Evolutionary conservation across 2,797 vertebrate genomes (phyloP), one percentile per base, ranked within the genome.

Genomic region (Catamblyrhynchus diadema): DNA sequence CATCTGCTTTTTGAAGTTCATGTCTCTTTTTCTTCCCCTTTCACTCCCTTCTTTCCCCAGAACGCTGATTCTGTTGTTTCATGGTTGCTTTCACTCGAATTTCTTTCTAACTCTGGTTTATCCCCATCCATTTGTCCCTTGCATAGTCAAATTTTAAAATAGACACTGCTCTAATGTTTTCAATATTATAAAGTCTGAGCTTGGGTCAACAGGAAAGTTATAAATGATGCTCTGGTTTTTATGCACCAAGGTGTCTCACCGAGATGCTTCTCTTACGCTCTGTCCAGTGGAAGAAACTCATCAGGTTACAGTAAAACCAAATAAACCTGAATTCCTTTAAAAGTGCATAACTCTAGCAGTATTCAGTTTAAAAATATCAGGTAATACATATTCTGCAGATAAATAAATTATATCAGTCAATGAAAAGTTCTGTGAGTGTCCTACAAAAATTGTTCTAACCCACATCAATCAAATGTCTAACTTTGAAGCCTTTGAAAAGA

Each of bases 31-130:
- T 84, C 86, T 84, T 48, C 20, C 90, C 54, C 41, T 90, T 91
- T 94, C 66, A 65, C 42, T 75, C 42, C 62, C 79, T 94, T 84
- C 62, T 95, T 93, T 73, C 57, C 71, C 51, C 48, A 80, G 56
- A 94, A 92, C 86, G 94, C 56, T 6, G 2, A 66, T 91, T 73
- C 92, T 87, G 23, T 85, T 96, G 92, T 96, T 96, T 89, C 83
- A 66, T 56, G 15, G 66, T 35, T 85, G 47, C 44, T 94, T 89
- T 93, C 70, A 80, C 51, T 62, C 60, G 45, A 85, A 91, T 87
- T 77, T 64, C 56, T 47, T 81, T 93, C 59, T 80, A 41, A 28
- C 30, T 92, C 56, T 59, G 13, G 15, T 86, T 88, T 82, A 37
- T 44, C 54, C 84, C 35, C 44, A 62, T 62, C 51, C 67, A 70